These are phyloP conservation scores for Pandemis cinnamomeana DNA, from an alignment of 2,888 invertebrate genomes.

Conservation along the genomic window DNA sequence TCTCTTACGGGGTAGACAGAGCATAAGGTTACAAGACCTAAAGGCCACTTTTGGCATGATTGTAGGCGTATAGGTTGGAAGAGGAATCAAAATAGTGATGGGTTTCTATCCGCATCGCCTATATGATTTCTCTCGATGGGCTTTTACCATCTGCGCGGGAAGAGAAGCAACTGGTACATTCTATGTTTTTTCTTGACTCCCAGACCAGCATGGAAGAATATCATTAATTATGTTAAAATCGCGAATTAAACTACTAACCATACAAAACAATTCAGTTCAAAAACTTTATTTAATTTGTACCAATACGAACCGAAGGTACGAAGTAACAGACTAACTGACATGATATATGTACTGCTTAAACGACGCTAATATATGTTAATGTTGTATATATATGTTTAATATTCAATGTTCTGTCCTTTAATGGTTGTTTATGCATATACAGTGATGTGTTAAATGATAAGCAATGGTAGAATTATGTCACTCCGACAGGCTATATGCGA, in stretches of 20 bases:
- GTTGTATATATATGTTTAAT: slow-evolving; percentile 32
- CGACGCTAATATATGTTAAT: slow-evolving; percentile 39
- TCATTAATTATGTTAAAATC: not conserved
- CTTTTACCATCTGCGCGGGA: no score
- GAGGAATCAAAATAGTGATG: no score
- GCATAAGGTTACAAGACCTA: no score
- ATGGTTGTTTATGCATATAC: slow-evolving; percentile 22
- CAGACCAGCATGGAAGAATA: no score
- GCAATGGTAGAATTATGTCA: not conserved
- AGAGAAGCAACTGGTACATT: no score
- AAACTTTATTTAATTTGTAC: slow-evolving; percentile 5
- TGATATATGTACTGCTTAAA: slow-evolving; percentile 35
- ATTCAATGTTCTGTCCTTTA: slow-evolving; percentile 28
- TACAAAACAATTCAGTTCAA: not conserved
- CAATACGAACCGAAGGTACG: slow-evolving; percentile 6
- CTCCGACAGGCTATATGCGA: not conserved
- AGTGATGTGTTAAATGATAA: not conserved
- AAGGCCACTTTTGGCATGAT: no score
- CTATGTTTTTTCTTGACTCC: no score
- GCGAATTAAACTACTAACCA: not conserved
- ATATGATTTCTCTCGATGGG: no score
- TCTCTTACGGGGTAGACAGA: no score
- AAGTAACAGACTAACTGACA: slow-evolving; percentile 27
- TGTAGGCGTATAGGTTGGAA: no score
- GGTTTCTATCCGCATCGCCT: no score